phyloP scores from a whole-genome alignment of 2,797 vertebrate genomes.

The Phrynocephalus forsythii region DNA sequence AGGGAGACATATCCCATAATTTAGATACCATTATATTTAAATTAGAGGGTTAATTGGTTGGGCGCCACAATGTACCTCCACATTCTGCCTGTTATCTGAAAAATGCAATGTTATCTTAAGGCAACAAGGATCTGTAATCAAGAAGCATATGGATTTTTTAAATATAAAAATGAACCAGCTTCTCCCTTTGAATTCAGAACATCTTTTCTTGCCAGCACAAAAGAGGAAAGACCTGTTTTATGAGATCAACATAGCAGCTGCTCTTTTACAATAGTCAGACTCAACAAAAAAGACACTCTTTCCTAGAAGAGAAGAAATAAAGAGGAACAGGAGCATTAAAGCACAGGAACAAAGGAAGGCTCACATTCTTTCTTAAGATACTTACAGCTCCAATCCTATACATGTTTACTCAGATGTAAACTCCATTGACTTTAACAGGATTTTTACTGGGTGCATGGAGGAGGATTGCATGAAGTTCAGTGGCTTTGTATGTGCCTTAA shows the following conservation, averaged over 20 bases:
- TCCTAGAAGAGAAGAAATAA: background rate
- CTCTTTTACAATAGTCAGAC: background rate
- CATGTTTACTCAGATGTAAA: background rate
- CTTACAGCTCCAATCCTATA: background rate
- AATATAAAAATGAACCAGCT: constrained; percentile 33
- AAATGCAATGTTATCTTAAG: constrained; percentile 47
- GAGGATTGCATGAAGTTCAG: constrained; percentile 3
- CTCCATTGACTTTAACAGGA: background rate
- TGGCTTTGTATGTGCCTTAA: background rate
- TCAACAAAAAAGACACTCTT: constrained; percentile 18
- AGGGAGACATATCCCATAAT: constrained; percentile 53
- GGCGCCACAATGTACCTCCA: constrained; percentile 60
- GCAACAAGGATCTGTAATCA: background rate
- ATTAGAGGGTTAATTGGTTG: constrained; percentile 66
- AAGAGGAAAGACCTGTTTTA: constrained; percentile 5
- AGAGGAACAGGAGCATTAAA: background rate
- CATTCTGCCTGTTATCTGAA: constrained; percentile 38
- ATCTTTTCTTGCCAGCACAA: background rate
- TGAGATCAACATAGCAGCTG: constrained; percentile 34
- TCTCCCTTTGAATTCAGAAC: constrained; percentile 15
- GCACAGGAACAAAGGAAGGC: background rate
- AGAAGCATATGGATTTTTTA: constrained; percentile 36
- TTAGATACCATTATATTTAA: constrained; percentile 63
- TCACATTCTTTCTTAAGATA: background rate
- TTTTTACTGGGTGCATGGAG: background rate